Conservation (phyloP, 2,888 invertebrate genomes). For the Troides oblongomaculatus region DNA sequence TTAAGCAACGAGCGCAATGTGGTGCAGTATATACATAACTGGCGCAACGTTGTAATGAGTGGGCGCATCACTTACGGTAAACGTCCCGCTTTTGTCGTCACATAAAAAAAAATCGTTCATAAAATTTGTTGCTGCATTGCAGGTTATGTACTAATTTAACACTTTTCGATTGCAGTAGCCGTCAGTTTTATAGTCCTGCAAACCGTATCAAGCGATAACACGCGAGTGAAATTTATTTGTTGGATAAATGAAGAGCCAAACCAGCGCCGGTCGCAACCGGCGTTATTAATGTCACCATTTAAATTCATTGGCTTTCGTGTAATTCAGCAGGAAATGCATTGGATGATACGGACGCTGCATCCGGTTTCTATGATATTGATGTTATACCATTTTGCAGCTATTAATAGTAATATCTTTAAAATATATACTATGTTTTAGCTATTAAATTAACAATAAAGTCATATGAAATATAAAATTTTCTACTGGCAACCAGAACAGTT, state of each 20-base stretch:
- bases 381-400: background rate
- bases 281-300: slow-evolving; percentile 20
- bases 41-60: too few species aligned
- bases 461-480: too few species aligned
- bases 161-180: background rate
- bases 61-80: too few species aligned
- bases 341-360: background rate
- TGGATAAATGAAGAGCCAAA: background rate
- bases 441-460: too few species aligned
- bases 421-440: too few species aligned
- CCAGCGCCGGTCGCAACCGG: background rate
- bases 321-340: slow-evolving; percentile 8
- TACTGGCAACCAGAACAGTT: too few species aligned
- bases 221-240: background rate
- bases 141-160: background rate
- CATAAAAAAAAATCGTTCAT: too few species aligned
- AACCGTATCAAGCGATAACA: background rate
- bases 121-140: too few species aligned
- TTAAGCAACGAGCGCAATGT: too few species aligned
- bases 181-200: background rate
- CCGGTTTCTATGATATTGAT: background rate
- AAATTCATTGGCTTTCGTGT: slow-evolving; percentile 8
- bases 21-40: too few species aligned
- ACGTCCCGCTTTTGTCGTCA: too few species aligned
- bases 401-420: background rate